Evolutionary conservation across 2,888 invertebrate genomes (phyloP), one percentile per base, ranked within the genome.

Genomic region (Caenorhabditis zanzibari): DNA sequence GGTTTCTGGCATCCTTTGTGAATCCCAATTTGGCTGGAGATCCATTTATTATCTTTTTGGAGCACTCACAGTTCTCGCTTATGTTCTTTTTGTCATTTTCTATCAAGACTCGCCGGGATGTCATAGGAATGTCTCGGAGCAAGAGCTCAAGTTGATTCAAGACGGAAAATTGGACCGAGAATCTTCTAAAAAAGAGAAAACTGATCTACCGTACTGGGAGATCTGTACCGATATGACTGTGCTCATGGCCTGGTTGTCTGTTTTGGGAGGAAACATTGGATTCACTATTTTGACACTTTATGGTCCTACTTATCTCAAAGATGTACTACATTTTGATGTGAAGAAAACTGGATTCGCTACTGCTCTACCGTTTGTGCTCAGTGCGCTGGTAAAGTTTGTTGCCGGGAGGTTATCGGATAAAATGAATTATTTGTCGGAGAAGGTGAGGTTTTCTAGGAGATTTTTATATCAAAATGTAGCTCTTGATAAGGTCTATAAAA

Each of bases 371-470:
- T 86, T 81, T 66, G 58, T 88, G 16, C 58, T 86, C 2, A 83
- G 84, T 7, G 81, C 82, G 1, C 19, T 81, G 3, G 64, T 85
- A 2, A 88, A 88, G 44, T 74, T 87, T 41, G 61, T 73, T 16
- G 83, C 84, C 6, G 88, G 88, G 12, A 85, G 86, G 10, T 44
- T 88, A 5, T 85, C 86, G 1, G 88, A 88, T 61, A 69, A 71
- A 22, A 35, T 84, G 56, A 63, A 81, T 7, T 72, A 41, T 52
- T 41, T 86, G n/a, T 77, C 84, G 0, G 73, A 86, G 9, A 75
- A 76, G 52, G 64, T 79, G n/a, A n/a, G n/a, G n/a, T n/a, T n/a
- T n/a, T n/a, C n/a, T n/a, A n/a, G n/a, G n/a, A n/a, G n/a, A n/a
- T n/a, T n/a, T n/a, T n/a, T n/a, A n/a, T n/a, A n/a, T n/a, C n/a